A percentile compares a stretch with the other conserved stretches of the same genome.
Evolutionary conservation across 2,888 invertebrate genomes (phyloP).

Genomic region (Dexiosoma caninum): DNA sequence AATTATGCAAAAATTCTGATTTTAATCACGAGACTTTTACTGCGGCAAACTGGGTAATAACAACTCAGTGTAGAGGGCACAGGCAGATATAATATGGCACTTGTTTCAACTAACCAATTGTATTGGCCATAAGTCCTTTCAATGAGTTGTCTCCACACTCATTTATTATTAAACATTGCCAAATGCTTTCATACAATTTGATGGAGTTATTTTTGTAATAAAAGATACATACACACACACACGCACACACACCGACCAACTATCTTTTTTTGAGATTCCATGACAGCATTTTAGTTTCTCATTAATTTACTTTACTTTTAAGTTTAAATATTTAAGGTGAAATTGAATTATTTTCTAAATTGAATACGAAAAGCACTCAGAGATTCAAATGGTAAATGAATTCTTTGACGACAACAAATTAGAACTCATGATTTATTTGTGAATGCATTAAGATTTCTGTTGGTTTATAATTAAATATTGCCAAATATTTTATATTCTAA

Average conservation of each 20-base stretch:
- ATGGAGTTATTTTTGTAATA: not conserved
- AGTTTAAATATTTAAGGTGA: not conserved
- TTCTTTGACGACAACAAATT: not conserved
- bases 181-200: not conserved
- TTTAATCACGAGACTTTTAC: not conserved
- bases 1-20: not conserved
- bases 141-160: not conserved
- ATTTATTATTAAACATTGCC: not conserved
- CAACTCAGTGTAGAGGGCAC: not conserved
- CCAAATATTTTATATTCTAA: not conserved
- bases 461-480: not conserved
- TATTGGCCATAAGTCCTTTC: not conserved
- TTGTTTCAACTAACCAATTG: not conserved
- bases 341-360: constrained; percentile 8
- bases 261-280: not conserved
- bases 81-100: not conserved
- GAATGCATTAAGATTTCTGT: not conserved
- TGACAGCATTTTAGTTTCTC: not conserved
- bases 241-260: not conserved
- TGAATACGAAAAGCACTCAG: not conserved
- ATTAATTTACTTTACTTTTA: not conserved
- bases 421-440: not conserved
- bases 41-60: not conserved
- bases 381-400: not conserved
- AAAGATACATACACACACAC: not conserved